Conservation (phyloP, 92 coral and sea anemone genomes). For the Pocillopora meandrina region DNA sequence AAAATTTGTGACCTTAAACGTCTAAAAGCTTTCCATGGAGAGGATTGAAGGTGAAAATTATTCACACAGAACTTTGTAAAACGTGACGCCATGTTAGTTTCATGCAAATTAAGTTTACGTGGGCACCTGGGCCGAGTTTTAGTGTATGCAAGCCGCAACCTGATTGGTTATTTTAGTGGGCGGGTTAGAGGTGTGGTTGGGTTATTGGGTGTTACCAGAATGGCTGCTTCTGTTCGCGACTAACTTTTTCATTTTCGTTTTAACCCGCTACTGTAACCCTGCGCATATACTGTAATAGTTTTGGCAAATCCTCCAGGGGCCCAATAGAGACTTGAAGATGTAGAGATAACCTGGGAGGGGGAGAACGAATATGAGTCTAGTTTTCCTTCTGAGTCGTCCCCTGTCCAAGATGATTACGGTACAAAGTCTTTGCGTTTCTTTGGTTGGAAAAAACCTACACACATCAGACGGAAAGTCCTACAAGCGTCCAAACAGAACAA, state of each 20-base stretch:
- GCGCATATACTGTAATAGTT: too few relatives aligned
- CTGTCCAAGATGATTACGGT: too few relatives aligned
- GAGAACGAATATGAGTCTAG: too few relatives aligned
- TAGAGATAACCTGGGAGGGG: too few relatives aligned
- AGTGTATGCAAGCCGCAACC: neutral
- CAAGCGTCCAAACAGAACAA: too few relatives aligned
- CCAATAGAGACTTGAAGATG: too few relatives aligned
- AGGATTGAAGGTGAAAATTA: slow-evolving; percentile 1
- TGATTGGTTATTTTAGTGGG: slow-evolving; percentile 48
- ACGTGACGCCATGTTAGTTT: slow-evolving; percentile 38
- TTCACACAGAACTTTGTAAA: slow-evolving; percentile 9
- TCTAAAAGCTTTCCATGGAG: neutral
- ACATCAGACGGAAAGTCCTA: too few relatives aligned
- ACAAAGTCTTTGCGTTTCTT: too few relatives aligned
- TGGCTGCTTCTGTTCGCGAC: neutral
- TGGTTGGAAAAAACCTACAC: too few relatives aligned
- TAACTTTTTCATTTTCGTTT: neutral
- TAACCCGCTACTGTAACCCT: neutral
- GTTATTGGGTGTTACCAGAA: neutral
- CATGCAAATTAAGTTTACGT: neutral
- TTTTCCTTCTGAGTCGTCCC: too few relatives aligned
- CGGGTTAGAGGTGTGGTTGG: slow-evolving; percentile 35
- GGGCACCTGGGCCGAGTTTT: slow-evolving; percentile 10
- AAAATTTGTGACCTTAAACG: neutral
- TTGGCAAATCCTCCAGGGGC: too few relatives aligned